Base-by-base conservation (phyloP, 2,113 vertebrate genomes). In the Campylomormyrus tamandua region DNA sequence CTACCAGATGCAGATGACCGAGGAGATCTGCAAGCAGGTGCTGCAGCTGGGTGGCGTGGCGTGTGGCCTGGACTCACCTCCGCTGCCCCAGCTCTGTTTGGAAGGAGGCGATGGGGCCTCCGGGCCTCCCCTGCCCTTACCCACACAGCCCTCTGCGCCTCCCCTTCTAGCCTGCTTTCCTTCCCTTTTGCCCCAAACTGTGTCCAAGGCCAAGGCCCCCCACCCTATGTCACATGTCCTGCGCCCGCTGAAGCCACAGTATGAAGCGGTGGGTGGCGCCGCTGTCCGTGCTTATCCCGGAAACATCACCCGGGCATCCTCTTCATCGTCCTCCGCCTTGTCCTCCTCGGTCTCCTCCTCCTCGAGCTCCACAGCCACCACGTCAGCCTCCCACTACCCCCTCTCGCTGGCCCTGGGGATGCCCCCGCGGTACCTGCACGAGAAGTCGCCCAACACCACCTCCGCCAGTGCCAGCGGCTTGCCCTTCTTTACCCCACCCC, bases 1-100 rank as follows among this genome's bases (percentile, higher is more conserved):
- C 89, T 97, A 98, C 92, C 97, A 98, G 94, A 98, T 98, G 97
- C 97, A 98, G 93, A 98, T 98, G 94, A 98, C 97, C 0, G 97
- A 98, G 91, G 97, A 98, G 93, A 98, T 98, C 89, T 98, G 97
- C 90, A 94, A 97, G 56, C 97, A 98, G 50, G 97, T 98, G 46
- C 94, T 98, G 5, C 95, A 97, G 84, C 94, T 98, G 0, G 97
- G 97, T 5, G 95, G 95, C 10, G 93, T 96, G 7, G 90, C 96
- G 45, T 95, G 93, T 93, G 95, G 93, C 92, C 97, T 91, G 90
- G 97, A 93, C 92, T 94, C 62, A 89, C 93, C 90, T 93, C 96
- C 87, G 1, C 87, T 90, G 31, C 89, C 89, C 62, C 83, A 62
- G 24, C 84, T 87, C 11, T 90, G 89, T 45, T 45, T 90, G 89